Evolutionary conservation across 92 coral and sea anemone genomes (phyloP).

Genomic region (Ricordea florida): DNA sequence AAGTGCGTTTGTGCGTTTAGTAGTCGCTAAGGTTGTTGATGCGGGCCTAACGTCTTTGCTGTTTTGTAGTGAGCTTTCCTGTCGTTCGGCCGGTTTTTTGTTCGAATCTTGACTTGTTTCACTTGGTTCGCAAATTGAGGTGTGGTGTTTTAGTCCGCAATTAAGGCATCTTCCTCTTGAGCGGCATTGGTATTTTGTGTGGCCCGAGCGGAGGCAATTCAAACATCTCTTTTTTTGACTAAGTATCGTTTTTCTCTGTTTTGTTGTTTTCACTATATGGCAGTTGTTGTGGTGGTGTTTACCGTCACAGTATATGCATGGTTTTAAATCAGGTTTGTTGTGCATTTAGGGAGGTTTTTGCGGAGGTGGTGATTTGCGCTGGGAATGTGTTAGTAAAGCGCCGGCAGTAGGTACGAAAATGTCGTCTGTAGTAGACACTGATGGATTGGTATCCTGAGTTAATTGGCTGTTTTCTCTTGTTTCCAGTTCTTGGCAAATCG

Average conservation of each 20-base stretch:
- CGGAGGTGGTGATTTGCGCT: no score
- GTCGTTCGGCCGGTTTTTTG: constrained; percentile 23
- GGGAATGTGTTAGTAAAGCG: no score
- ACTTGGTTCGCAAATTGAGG: constrained; percentile 48
- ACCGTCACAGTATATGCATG: no score
- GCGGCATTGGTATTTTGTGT: constrained; percentile 38
- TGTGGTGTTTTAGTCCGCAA: constrained; percentile 56
- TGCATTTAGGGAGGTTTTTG: no score
- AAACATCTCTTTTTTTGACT: constrained; percentile 40
- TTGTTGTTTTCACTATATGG: constrained; percentile 16
- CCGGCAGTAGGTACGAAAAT: no score
- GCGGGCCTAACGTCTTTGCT: background rate
- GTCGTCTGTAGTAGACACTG: no score
- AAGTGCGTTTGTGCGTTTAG: constrained; percentile 24
- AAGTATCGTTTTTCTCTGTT: constrained; percentile 31
- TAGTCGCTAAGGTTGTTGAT: constrained; percentile 31
- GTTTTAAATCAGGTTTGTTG: no score
- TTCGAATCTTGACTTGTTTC: constrained; percentile 11
- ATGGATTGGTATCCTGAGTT: constrained; percentile 15
- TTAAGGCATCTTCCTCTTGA: constrained; percentile 51
- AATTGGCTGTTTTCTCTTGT: constrained; percentile 44
- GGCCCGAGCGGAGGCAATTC: constrained; percentile 41
- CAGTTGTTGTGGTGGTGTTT: no score
- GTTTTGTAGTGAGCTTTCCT: constrained; percentile 20
- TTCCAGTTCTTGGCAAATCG: constrained; percentile 36